phyloP scores from a whole-genome alignment of 2,888 invertebrate species.

The Catocala sponsa region DNA sequence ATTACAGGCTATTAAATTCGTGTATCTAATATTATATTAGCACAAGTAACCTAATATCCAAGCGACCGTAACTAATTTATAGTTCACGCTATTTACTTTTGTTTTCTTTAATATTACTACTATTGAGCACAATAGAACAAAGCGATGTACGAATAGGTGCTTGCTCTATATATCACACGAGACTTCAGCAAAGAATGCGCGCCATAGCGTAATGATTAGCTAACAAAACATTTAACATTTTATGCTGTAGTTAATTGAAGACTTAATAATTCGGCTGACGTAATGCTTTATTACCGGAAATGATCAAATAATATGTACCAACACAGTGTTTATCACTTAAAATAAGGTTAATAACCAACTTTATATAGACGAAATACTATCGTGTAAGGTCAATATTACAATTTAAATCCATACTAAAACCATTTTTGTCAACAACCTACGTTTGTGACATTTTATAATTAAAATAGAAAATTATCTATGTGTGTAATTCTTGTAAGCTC shows the following conservation, averaged over 20 bases:
- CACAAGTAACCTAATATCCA: not conserved
- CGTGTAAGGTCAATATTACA: conserved; percentile 10
- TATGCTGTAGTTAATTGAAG: conserved; percentile 29
- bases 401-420: too few relatives aligned
- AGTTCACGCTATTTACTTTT: conserved; percentile 6
- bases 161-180: not conserved
- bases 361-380: conserved; percentile 6
- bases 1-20: too few relatives aligned
- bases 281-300: conserved; percentile 50
- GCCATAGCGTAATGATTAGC: conserved; percentile 20
- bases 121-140: not conserved
- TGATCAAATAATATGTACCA: conserved; percentile 32
- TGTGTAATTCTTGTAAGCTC: not conserved
- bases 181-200: conserved; percentile 28
- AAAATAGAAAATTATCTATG: not conserved
- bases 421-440: too few relatives aligned
- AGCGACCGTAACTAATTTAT: conserved; percentile 3
- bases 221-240: conserved; percentile 17
- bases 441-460: too few relatives aligned
- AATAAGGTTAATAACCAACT: conserved; percentile 47
- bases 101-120: conserved; percentile 1
- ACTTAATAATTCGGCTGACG: conserved; percentile 38
- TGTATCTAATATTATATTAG: not conserved
- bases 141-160: too few relatives aligned
- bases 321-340: conserved; percentile 21